phyloP scores from a whole-genome alignment of 2,113 vertebrate genomes.

The Bucco capensis region DNA sequence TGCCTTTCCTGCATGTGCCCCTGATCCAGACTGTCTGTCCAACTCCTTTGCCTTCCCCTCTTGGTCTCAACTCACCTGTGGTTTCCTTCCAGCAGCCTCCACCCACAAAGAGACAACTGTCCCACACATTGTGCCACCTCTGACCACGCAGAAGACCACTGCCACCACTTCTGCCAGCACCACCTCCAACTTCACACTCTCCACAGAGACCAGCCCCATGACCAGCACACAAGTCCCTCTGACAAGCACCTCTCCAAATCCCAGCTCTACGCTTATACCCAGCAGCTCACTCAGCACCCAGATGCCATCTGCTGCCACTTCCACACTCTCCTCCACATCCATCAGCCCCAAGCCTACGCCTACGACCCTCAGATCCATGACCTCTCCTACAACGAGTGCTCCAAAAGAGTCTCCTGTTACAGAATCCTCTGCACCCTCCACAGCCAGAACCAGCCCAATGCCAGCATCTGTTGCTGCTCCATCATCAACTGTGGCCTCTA shows the following conservation, averaged over 20 bases:
- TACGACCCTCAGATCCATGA: not conserved
- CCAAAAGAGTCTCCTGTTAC: not conserved
- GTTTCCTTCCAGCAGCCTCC: not conserved
- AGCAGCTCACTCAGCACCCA: not conserved
- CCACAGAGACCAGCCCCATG: not conserved
- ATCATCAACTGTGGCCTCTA: not conserved
- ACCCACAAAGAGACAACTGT: not conserved
- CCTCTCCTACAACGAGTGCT: not conserved
- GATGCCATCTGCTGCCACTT: rapidly evolving
- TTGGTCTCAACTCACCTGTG: rapidly evolving
- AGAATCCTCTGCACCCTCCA: not conserved
- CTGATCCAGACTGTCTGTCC: too few relatives aligned
- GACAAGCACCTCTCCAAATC: not conserved
- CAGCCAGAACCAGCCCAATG: not conserved
- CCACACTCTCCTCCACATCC: rapidly evolving
- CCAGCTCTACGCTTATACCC: not conserved
- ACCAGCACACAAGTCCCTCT: not conserved
- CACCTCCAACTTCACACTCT: not conserved
- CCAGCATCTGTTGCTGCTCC: not conserved
- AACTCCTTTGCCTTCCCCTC: too few relatives aligned
- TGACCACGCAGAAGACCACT: not conserved
- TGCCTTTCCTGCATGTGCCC: too few relatives aligned
- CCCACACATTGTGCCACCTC: not conserved
- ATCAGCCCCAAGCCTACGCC: rapidly evolving
- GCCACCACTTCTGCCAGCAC: not conserved